Percentiles rank a stretch among this genome's conserved stretches.
phyloP scores from a whole-genome alignment of 2,888 invertebrate species.

The Eupithecia vulgata region DNA sequence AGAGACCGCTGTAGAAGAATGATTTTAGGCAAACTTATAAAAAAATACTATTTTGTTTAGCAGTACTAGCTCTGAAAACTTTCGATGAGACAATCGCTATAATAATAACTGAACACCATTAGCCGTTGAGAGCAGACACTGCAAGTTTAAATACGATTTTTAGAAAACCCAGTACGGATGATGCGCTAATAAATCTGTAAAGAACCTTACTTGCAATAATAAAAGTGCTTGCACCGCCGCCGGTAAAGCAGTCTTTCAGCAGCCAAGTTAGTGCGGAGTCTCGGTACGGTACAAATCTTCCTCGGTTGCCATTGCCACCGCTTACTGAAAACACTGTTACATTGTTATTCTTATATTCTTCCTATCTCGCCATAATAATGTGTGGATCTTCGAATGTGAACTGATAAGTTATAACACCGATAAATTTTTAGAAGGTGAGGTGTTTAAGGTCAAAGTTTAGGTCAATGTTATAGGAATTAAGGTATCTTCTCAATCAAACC shows the following conservation, averaged over 20 bases:
- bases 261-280: constrained; percentile 93
- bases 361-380: neutral
- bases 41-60: neutral
- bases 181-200: neutral
- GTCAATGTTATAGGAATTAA: neutral
- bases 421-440: neutral
- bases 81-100: neutral
- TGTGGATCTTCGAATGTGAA: neutral
- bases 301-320: constrained; percentile 60
- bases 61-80: neutral
- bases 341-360: neutral
- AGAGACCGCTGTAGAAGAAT: constrained; percentile 85
- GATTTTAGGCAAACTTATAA: neutral
- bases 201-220: constrained; percentile 90
- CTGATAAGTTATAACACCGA: neutral
- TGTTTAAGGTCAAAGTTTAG: neutral
- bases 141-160: neutral
- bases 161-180: neutral
- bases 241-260: constrained; percentile 91
- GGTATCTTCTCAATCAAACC: neutral
- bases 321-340: constrained; percentile 56
- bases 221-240: constrained; percentile 90
- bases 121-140: neutral
- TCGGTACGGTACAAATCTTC: constrained; percentile 89
- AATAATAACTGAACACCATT: neutral